These are phyloP conservation scores for Anoura caudifer DNA, from an alignment of 2,113 vertebrate genomes.

Conservation along the genomic window DNA sequence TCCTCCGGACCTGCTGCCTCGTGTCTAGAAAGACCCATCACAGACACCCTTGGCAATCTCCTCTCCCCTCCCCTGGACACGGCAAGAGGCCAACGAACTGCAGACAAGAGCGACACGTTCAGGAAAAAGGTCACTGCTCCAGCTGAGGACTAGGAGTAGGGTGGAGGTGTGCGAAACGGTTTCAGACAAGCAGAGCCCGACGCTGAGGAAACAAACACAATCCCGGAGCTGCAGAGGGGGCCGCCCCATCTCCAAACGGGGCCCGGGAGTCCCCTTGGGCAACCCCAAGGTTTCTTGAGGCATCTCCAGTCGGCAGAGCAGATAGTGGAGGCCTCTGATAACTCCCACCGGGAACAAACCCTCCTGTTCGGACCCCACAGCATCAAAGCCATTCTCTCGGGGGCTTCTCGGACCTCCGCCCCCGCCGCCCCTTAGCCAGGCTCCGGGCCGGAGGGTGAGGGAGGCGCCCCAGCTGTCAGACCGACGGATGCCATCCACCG, in stretches of 20 bases:
- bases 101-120: background rate
- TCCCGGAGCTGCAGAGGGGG: background rate
- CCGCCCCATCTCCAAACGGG: background rate
- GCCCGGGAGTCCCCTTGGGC: background rate
- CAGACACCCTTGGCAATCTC: background rate
- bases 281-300: background rate
- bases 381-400: background rate
- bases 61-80: background rate
- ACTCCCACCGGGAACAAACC: background rate
- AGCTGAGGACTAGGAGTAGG: background rate
- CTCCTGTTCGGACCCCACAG: background rate
- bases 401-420: background rate
- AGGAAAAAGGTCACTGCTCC: background rate
- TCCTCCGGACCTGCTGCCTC: background rate
- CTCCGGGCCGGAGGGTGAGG: background rate
- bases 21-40: background rate
- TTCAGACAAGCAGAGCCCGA: background rate
- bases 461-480: slow-evolving; percentile 26
- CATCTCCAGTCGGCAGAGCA: background rate
- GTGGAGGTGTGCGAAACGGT: background rate
- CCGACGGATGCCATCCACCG: background rate
- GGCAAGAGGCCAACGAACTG: background rate
- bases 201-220: background rate
- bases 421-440: background rate
- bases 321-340: background rate